A percentile compares a stretch with the other conserved stretches of the same genome.
phyloP scores from a whole-genome alignment of 2,888 invertebrate genomes.

The Orthosia gothica region DNA sequence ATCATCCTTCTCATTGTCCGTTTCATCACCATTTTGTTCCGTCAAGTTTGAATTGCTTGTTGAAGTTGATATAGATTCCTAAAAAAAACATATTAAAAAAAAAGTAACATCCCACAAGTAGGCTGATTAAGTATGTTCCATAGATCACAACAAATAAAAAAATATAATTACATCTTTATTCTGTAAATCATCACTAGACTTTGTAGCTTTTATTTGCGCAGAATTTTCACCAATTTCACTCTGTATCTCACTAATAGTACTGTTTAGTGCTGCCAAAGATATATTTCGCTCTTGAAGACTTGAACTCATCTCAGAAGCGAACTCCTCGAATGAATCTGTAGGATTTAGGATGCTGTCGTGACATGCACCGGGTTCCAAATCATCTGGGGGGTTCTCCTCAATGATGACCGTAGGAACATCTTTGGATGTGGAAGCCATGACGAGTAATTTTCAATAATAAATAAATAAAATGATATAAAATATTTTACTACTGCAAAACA shows the following conservation, averaged over 20 bases:
- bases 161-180: slow-evolving; percentile 82
- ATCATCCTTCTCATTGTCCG: slow-evolving; percentile 90
- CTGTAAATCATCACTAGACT: slow-evolving; percentile 86
- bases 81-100: slow-evolving; percentile 43
- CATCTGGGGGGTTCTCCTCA: slow-evolving; percentile 76
- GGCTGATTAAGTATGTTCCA: slow-evolving; percentile 1
- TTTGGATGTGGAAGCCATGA: slow-evolving; percentile 87
- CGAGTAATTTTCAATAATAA: slow-evolving; percentile 49
- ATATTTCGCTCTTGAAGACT: slow-evolving; percentile 91
- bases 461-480: slow-evolving; percentile 53
- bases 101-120: not conserved
- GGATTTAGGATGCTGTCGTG: slow-evolving; percentile 94
- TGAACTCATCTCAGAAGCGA: slow-evolving; percentile 93
- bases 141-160: slow-evolving; percentile 12
- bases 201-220: slow-evolving; percentile 76
- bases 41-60: slow-evolving; percentile 82
- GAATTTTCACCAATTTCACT: slow-evolving; percentile 87
- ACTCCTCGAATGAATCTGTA: slow-evolving; percentile 94
- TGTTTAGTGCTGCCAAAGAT: slow-evolving; percentile 89
- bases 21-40: slow-evolving; percentile 82
- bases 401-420: slow-evolving; percentile 71
- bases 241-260: slow-evolving; percentile 92
- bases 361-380: slow-evolving; percentile 87
- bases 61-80: slow-evolving; percentile 85
- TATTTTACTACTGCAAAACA: slow-evolving; percentile 56